phyloP scores from a whole-genome alignment of 1,140 invertebrate genomes.

The Cydia pomonella region DNA sequence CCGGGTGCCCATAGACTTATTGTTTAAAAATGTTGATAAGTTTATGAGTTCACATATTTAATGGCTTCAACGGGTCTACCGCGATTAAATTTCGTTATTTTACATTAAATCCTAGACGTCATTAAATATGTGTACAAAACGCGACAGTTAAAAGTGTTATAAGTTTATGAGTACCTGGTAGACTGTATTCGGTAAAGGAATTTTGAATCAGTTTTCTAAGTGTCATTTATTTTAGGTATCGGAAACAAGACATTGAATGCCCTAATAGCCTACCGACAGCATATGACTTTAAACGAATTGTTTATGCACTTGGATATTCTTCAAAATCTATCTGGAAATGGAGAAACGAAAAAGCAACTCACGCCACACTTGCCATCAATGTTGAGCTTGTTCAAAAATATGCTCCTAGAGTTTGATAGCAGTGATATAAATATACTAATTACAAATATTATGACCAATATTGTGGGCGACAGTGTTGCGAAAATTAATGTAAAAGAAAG shows the following conservation, averaged over 20 bases:
- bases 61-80: no score
- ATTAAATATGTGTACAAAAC: no score
- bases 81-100: no score
- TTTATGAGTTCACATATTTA: no score
- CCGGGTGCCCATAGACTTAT: not conserved
- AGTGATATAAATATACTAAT: slow-evolving; percentile 65
- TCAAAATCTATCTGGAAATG: slow-evolving; percentile 51
- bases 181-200: not conserved
- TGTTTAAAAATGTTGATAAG: not conserved
- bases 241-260: slow-evolving; percentile 53
- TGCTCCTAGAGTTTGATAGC: slow-evolving; percentile 60
- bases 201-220: not conserved
- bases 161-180: not conserved
- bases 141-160: no score
- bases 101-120: no score
- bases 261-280: slow-evolving; percentile 48
- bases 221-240: slow-evolving; percentile 50
- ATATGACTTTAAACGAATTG: slow-evolving; percentile 65
- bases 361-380: slow-evolving; percentile 45
- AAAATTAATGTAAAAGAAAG: slow-evolving; percentile 39
- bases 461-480: slow-evolving; percentile 52
- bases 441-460: slow-evolving; percentile 60
- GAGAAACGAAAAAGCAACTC: slow-evolving; percentile 53
- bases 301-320: slow-evolving; percentile 61
- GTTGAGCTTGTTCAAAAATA: slow-evolving; percentile 53